Conservation (phyloP, 2,888 invertebrate genomes). For the Anthophora plumipes region DNA sequence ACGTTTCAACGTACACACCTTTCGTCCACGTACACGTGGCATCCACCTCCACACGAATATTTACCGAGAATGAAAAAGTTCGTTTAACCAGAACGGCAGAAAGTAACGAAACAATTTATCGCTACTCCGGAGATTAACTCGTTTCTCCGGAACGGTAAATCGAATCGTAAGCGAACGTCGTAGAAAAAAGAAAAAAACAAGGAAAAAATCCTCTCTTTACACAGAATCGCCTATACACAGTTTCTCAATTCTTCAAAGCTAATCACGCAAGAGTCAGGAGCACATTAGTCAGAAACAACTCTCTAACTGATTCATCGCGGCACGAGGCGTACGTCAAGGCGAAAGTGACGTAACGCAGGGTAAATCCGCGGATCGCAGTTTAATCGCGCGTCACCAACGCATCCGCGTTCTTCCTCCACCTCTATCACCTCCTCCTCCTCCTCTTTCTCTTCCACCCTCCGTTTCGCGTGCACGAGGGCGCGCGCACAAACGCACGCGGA, state of each 20-base stretch:
- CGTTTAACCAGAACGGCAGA: no score
- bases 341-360: conserved; percentile 11
- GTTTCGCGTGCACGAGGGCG: conserved; percentile 13
- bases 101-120: no score
- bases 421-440: not conserved
- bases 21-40: no score
- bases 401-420: not conserved
- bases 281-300: not conserved
- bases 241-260: not conserved
- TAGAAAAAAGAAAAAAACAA: no score
- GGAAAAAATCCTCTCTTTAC: no score
- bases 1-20: no score
- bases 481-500: conserved; percentile 60
- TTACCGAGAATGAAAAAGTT: no score
- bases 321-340: conserved; percentile 16
- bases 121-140: no score
- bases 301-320: conserved; percentile 14
- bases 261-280: not conserved
- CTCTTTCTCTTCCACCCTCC: not conserved
- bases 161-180: no score
- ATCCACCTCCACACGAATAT: no score
- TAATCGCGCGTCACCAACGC: conserved; percentile 16
- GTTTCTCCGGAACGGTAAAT: no score
- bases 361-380: conserved; percentile 18
- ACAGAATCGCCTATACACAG: no score